phyloP scores from a whole-genome alignment of 1,140 invertebrate genomes.

The Oreohelix idahoensis region DNA sequence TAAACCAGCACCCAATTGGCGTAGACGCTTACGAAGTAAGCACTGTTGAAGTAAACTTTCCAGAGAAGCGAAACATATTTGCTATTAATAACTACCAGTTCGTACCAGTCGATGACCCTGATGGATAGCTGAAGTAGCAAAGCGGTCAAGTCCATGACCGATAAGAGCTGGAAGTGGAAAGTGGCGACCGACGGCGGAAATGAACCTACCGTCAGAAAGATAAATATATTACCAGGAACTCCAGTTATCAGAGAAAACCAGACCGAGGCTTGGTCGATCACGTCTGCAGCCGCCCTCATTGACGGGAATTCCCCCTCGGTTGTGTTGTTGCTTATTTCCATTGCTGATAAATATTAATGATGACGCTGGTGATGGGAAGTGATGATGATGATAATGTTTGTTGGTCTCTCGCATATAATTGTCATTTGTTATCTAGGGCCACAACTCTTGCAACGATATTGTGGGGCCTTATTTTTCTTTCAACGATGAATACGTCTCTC shows the following conservation, averaged over 20 bases:
- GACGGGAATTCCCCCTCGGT: not conserved
- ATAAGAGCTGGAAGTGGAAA: conserved; percentile 6
- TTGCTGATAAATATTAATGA: too few species aligned
- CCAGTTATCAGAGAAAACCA: conserved; percentile 3
- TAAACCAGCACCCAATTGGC: conserved; percentile 28
- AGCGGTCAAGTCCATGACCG: not conserved
- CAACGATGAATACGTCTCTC: too few species aligned
- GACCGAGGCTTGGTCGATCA: not conserved
- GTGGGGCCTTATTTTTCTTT: too few species aligned
- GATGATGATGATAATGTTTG: too few species aligned
- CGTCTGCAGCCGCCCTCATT: not conserved
- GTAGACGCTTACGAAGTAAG: conserved; percentile 20
- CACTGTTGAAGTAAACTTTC: not conserved
- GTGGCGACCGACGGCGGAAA: not conserved
- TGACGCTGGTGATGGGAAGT: too few species aligned
- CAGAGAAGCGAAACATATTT: not conserved
- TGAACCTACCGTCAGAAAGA: not conserved
- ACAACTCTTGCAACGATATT: too few species aligned
- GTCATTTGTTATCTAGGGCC: too few species aligned
- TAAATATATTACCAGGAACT: conserved; percentile 10
- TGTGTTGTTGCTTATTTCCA: too few species aligned
- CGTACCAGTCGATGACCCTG: conserved; percentile 9
- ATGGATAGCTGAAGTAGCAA: not conserved
- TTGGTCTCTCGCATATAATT: too few species aligned
- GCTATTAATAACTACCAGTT: not conserved